Evolutionary conservation across 30 jellyfish, hydroid and myxozoan genomes (phyloP).

Genomic region (Turritopsis rubra): DNA sequence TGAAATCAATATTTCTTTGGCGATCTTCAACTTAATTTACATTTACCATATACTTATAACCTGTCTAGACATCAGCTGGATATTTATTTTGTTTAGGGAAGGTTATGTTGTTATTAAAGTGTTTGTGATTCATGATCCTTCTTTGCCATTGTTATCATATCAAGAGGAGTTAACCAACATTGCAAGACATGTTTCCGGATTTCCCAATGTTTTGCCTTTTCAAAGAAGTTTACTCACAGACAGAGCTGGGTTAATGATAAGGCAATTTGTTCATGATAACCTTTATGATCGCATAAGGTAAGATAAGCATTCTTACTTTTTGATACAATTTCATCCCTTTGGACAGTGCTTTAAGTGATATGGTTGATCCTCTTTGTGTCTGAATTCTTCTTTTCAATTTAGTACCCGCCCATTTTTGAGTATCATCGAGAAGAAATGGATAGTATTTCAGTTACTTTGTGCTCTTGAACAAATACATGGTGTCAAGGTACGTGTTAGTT

Average conservation of each 20-base stretch:
- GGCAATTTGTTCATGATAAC: conserved; percentile 87
- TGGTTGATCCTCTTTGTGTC: not conserved
- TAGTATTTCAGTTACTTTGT: conserved; percentile 79
- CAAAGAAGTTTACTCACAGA: conserved; percentile 80
- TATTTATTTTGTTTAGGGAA: conserved; percentile 34
- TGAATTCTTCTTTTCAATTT: not conserved
- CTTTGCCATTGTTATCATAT: conserved; percentile 68
- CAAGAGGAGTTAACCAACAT: conserved; percentile 53
- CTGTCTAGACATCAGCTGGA: not conserved
- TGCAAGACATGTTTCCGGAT: conserved; percentile 15
- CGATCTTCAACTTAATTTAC: no score
- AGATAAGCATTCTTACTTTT: not conserved
- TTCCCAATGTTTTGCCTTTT: conserved; percentile 75
- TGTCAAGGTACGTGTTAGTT: conserved; percentile 70
- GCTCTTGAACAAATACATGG: conserved; percentile 87
- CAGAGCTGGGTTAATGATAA: conserved; percentile 73
- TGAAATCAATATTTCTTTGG: no score
- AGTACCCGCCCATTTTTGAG: conserved; percentile 92
- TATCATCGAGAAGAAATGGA: conserved; percentile 92
- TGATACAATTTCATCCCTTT: not conserved
- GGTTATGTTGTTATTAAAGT: conserved; percentile 90
- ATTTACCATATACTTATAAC: no score
- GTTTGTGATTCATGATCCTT: conserved; percentile 88
- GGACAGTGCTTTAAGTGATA: not conserved
- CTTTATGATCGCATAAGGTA: conserved; percentile 88